These are phyloP conservation scores for Albula goreensis DNA, from an alignment of 2,113 vertebrate genomes.

Conservation along the genomic window DNA sequence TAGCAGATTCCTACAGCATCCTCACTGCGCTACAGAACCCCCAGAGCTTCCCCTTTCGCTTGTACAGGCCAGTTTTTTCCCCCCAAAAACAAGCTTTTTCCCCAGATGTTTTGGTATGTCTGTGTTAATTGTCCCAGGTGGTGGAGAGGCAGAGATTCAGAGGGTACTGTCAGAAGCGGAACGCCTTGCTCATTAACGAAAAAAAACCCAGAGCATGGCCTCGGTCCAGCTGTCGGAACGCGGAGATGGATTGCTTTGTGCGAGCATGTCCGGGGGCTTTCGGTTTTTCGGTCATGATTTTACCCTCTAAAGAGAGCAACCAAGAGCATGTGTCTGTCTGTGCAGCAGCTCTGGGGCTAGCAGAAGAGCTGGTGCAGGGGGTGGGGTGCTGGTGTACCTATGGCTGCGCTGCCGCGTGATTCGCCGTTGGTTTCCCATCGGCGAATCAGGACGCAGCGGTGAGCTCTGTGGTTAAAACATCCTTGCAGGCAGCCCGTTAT, in stretches of 20 bases:
- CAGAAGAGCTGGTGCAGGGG: too few relatives aligned
- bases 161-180: conserved; percentile 41
- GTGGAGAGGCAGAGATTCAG: not conserved
- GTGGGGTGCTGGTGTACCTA: too few relatives aligned
- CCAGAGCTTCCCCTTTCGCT: not conserved
- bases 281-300: not conserved
- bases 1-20: too few relatives aligned
- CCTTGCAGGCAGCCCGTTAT: too few relatives aligned
- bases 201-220: conserved; percentile 13
- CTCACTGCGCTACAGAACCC: not conserved
- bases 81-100: too few relatives aligned
- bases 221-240: conserved; percentile 34
- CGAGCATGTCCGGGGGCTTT: not conserved
- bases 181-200: conserved; percentile 40
- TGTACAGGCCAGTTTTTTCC: not conserved
- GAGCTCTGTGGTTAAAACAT: too few relatives aligned
- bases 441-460: too few relatives aligned
- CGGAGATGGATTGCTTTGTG: conserved; percentile 49
- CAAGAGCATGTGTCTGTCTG: not conserved
- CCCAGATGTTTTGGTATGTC: not conserved
- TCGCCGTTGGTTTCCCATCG: too few relatives aligned
- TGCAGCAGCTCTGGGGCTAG: not conserved
- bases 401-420: too few relatives aligned
- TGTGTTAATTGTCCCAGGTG: not conserved
- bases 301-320: too few relatives aligned